A percentile compares a stretch with the other conserved stretches of the same genome.
phyloP scores from a whole-genome alignment of 2,888 invertebrate species.

The Tyria jacobaeae region DNA sequence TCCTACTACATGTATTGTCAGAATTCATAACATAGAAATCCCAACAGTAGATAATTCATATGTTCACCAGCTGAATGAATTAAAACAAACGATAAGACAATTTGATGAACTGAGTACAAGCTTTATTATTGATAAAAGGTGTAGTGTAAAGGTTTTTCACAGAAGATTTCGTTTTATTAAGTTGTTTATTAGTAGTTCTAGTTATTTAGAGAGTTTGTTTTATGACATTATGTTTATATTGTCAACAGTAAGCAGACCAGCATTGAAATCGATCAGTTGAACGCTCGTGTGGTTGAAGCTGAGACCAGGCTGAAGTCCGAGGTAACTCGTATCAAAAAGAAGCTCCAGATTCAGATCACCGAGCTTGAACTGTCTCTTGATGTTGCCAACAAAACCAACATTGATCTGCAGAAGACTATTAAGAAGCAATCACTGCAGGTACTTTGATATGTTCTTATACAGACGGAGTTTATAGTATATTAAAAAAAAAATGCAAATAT shows the following conservation, averaged over 20 bases:
- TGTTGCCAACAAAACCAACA: slow-evolving; percentile 99
- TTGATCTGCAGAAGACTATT: slow-evolving; percentile 98
- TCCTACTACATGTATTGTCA: slow-evolving; percentile 71
- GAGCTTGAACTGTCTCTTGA: slow-evolving; percentile 98
- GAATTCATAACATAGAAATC: slow-evolving; percentile 67
- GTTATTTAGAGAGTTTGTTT: background rate
- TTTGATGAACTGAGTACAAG: slow-evolving; percentile 87
- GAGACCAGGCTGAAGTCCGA: slow-evolving; percentile 98
- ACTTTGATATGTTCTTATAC: slow-evolving; percentile 24
- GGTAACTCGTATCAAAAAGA: slow-evolving; percentile 99
- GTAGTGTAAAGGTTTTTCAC: slow-evolving; percentile 39
- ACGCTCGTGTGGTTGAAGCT: slow-evolving; percentile 97
- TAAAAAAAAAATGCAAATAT: no score
- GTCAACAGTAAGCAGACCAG: slow-evolving; percentile 96
- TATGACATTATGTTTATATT: slow-evolving; percentile 34
- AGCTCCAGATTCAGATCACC: slow-evolving; percentile 98
- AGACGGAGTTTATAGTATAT: background rate
- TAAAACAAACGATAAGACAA: slow-evolving; percentile 88
- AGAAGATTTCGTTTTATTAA: background rate
- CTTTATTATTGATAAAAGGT: slow-evolving; percentile 90
- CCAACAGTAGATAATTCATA: slow-evolving; percentile 85
- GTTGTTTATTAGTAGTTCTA: background rate
- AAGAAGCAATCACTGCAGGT: slow-evolving; percentile 98
- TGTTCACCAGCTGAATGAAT: slow-evolving; percentile 85
- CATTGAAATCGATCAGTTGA: slow-evolving; percentile 98